Conservation (phyloP, 1,140 invertebrate species). For the Phthorimaea operculella region DNA sequence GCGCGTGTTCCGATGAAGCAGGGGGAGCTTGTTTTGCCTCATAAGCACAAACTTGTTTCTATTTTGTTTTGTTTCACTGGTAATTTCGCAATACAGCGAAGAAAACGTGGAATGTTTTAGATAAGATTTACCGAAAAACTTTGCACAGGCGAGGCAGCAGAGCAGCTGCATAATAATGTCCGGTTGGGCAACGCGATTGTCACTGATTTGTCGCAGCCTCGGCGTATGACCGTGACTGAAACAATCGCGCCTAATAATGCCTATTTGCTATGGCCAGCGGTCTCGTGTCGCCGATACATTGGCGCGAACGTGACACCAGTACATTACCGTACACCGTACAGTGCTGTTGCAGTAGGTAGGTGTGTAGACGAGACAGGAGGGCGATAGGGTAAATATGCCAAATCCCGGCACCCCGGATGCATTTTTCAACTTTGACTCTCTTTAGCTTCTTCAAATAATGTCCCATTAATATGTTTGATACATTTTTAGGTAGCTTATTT, state of each 20-base stretch:
- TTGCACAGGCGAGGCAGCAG: slow-evolving; percentile 18
- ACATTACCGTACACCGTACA: background rate
- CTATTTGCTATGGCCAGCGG: slow-evolving; percentile 1
- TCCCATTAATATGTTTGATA: no score
- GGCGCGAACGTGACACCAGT: slow-evolving; percentile 25
- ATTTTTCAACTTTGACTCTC: no score
- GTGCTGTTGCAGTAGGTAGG: background rate
- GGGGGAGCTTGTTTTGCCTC: background rate
- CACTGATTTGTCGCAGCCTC: slow-evolving; percentile 37
- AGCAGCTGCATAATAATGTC: slow-evolving; percentile 25
- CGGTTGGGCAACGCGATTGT: slow-evolving; percentile 25
- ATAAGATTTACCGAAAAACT: slow-evolving; percentile 22
- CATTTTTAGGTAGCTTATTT: no score
- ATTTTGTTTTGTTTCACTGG: no score
- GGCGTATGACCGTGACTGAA: slow-evolving; percentile 28
- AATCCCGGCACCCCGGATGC: no score
- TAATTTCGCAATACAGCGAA: no score
- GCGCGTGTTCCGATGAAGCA: background rate
- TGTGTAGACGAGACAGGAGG: background rate
- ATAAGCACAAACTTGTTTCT: no score
- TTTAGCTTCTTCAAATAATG: no score
- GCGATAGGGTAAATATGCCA: no score
- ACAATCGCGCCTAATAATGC: slow-evolving; percentile 8
- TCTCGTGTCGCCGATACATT: slow-evolving; percentile 25
- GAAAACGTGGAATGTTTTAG: no score